A percentile compares a stretch with the other conserved stretches of the same genome.
Conservation (phyloP, 2,797 vertebrate species). For the Hoplostethus atlanticus region DNA sequence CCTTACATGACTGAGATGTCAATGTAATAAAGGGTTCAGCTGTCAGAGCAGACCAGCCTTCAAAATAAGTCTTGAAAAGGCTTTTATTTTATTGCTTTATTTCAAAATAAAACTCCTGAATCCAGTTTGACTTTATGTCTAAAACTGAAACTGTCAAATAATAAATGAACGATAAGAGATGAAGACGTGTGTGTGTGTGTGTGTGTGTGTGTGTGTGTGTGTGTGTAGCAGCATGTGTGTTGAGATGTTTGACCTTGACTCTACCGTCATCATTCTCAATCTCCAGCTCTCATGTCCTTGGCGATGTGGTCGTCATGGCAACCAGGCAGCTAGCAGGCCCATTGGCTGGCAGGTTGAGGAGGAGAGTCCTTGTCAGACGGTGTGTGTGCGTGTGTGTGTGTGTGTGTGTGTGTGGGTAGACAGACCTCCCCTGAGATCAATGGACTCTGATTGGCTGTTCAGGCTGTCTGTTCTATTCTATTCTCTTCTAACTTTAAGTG, state of each 20-base stretch:
- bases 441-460: slow-evolving; percentile 24
- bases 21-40: no score
- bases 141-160: no score
- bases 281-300: slow-evolving; percentile 46
- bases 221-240: slow-evolving; percentile 31
- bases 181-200: slow-evolving; percentile 33
- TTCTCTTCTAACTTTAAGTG: neutral
- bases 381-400: slow-evolving; percentile 2
- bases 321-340: slow-evolving; percentile 44
- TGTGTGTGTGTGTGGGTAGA: slow-evolving; percentile 32
- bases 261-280: slow-evolving; percentile 36
- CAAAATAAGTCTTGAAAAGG: no score
- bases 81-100: no score
- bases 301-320: slow-evolving; percentile 55
- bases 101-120: no score
- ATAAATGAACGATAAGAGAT: no score
- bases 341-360: slow-evolving; percentile 56
- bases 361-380: neutral
- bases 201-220: slow-evolving; percentile 30
- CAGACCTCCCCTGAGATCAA: slow-evolving; percentile 30
- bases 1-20: no score
- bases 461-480: slow-evolving; percentile 61
- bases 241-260: slow-evolving; percentile 65
- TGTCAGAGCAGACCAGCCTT: no score
- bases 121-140: no score